Base-by-base conservation (phyloP, 2,113 vertebrate genomes). In the Melanocharis versteri region DNA sequence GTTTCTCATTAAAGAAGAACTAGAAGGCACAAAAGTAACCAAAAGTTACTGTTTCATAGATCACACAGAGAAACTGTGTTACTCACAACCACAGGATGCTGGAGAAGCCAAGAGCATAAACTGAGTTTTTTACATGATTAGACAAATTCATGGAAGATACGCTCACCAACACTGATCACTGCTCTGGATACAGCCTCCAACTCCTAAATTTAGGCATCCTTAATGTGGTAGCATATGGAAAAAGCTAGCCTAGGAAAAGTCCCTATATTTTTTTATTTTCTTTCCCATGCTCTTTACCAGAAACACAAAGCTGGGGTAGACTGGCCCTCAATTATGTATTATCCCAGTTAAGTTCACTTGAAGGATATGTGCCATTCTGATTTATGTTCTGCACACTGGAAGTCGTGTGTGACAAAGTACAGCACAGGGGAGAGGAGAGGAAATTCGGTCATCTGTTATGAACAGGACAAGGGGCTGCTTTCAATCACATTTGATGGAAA, bases 321-420 rank as follows among this genome's bases (percentile, higher is more conserved):
- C 3, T 50, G 9, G 35, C 27, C 7, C 44, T 76, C 40, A 31
- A 24, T 42, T 69, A 37, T 7, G 8, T 47, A 35, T 60, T 72
- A 80, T 1, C 6, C 27, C 35, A 68, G 19, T 69, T 39, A 79
- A 64, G 42, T 54, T 79, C 35, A 45, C 18, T 39, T 80, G 54
- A 83, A 71, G 56, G 37, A 5, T 70, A 61, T 16, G 31, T 44
- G 27, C 37, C 56, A 33, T 75, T 75, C 31, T 82, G 23, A 70
- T 85, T 48, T 82, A 18, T 48, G 15, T 71, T 79, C 65, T 70
- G 37, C 27, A 44, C 3, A 18, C 16, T 22, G 20, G 27, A 89
- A 77, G 50, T 37, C 0, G 0, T 27, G 45, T 54, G 45, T 85
- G 33, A 54, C 28, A 21, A 73, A 37, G 21, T 15, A 72, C 7